phyloP scores from a whole-genome alignment of 2,797 vertebrate species.

The Lacerta agilis region DNA sequence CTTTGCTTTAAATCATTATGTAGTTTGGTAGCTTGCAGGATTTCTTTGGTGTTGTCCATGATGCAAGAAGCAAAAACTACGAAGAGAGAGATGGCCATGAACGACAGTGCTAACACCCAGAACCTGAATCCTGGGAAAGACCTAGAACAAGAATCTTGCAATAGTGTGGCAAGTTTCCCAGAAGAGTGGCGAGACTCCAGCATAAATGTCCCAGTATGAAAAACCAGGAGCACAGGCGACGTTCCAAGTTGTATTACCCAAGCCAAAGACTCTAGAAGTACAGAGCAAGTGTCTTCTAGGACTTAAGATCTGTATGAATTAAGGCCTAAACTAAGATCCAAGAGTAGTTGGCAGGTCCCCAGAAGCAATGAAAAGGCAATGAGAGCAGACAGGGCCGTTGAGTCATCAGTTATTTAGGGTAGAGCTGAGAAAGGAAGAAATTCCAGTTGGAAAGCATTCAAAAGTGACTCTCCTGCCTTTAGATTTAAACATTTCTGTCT shows the following conservation, averaged over 20 bases:
- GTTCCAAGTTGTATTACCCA: constrained; percentile 35
- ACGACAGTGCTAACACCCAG: constrained; percentile 29
- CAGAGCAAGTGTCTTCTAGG: background rate
- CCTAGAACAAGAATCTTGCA: constrained; percentile 48
- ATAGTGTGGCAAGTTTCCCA: background rate
- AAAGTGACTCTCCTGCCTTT: constrained; percentile 50
- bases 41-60: background rate
- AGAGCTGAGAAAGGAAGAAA: constrained; percentile 47
- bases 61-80: constrained; percentile 28
- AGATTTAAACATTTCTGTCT: constrained; percentile 48
- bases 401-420: constrained; percentile 56
- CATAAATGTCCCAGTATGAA: background rate
- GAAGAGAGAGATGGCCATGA: background rate
- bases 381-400: constrained; percentile 53
- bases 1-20: background rate
- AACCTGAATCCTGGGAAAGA: constrained; percentile 34
- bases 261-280: constrained; percentile 36
- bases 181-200: constrained; percentile 14
- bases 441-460: constrained; percentile 50
- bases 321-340: constrained; percentile 49
- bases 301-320: constrained; percentile 20
- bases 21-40: accelerated
- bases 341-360: constrained; percentile 42
- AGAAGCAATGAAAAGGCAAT: constrained; percentile 37
- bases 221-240: constrained; percentile 20